Evolutionary conservation across 2,888 invertebrate species (phyloP), one percentile per base, ranked within the genome.

Genomic region (Apodemia duryi): DNA sequence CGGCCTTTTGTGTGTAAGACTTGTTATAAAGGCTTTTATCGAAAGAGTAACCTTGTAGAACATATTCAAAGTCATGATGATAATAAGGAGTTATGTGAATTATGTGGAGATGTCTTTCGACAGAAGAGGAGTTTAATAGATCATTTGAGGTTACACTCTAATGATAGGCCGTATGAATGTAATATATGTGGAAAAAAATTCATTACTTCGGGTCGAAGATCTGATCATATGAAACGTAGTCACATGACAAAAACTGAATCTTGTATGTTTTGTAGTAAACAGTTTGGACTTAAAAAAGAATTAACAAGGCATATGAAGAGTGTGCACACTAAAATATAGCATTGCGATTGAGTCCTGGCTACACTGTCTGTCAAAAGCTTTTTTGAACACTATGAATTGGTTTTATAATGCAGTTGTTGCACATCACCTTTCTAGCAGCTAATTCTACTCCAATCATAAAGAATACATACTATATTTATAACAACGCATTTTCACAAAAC

Each of bases 1-100:
- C 72, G 80, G 57, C 85, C 86, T 0, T 79, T 76, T 64, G 65
- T 72, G 1, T 87, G 87, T 64, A 62, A 76, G 3, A 69, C 77
- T 63, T 87, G 87, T 68, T 68, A 65, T 21, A 86, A 84, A 79
- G 76, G 78, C 0, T 86, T 85, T 69, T 85, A 78, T 57, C 83
- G 80, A 64, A 85, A 81, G 63, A 82, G 81, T 66, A 80, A 84
- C 49, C 70, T 86, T 35, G 76, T 74, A 0, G 82, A 83, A 68
- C 86, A 86, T 68, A 43, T 68, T 10, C 64, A 67, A 41, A 81
- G 70, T 11, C 86, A 86, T 70, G 66, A 69, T 10, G 76, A 77
- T 51, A 63, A 63, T 3, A 80, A 77, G 57, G 76, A 79, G 35
- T 79, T 77, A 9, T 88, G 88, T 69, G 81, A 86, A 51, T 64